Conservation (phyloP, 2,888 invertebrate species). For the Limnephilus marmoratus region DNA sequence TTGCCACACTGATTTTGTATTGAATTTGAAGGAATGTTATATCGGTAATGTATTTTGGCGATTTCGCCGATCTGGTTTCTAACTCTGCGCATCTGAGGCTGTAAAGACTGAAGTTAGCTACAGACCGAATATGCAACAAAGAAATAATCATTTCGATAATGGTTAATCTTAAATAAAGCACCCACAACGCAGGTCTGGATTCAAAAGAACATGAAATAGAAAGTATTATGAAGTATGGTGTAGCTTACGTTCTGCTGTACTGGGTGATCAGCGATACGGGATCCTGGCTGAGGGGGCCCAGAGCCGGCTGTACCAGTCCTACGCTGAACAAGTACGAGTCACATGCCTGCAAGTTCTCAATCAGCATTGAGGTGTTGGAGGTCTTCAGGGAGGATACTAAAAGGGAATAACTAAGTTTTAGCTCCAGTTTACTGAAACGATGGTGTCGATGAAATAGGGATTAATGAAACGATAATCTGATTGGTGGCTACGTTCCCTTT, state of each 20-base stretch:
- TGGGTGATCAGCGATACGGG: conserved; percentile 78
- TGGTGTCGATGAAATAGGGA: no score
- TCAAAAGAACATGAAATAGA: neutral
- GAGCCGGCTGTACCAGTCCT: conserved; percentile 81
- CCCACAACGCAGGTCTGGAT: neutral
- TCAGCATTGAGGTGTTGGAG: conserved; percentile 75
- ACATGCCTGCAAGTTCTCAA: conserved; percentile 83
- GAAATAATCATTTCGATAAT: no score
- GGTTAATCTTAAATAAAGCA: neutral
- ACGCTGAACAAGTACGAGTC: conserved; percentile 85
- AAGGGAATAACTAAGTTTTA: conserved; percentile 61
- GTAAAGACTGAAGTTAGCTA: no score
- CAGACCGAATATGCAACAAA: no score
- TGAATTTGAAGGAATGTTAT: no score
- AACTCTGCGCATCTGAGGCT: no score
- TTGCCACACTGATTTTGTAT: no score
- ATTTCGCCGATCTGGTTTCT: no score
- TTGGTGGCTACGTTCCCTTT: no score
- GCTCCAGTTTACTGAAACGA: conserved; percentile 50
- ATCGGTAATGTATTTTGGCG: no score
- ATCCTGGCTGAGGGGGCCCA: conserved; percentile 80
- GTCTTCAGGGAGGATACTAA: conserved; percentile 75
- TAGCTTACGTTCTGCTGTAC: conserved; percentile 77
- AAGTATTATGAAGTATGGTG: neutral
- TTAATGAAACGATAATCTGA: no score